These are phyloP conservation scores for Natator depressus DNA, from an alignment of 2,113 vertebrate species.

Conservation along the genomic window DNA sequence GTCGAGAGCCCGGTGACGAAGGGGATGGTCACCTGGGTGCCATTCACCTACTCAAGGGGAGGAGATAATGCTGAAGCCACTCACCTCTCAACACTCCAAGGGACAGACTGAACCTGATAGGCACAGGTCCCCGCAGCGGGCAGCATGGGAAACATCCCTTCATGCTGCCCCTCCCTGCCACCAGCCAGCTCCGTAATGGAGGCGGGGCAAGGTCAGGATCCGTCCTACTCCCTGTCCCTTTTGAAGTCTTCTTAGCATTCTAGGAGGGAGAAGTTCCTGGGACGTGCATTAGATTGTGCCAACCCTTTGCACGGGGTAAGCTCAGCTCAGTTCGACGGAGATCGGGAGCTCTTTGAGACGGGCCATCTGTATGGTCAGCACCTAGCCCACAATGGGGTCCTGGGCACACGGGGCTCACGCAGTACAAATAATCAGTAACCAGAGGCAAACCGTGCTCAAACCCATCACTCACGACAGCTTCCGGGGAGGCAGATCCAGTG, in stretches of 20 bases:
- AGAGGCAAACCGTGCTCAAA: background rate
- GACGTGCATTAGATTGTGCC: background rate
- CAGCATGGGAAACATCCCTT: background rate
- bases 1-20: slow-evolving; percentile 94
- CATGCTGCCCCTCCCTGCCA: fast-evolving
- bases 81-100: background rate
- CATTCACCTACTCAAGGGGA: slow-evolving; percentile 84
- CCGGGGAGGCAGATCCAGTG: background rate
- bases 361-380: background rate
- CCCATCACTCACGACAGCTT: background rate
- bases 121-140: background rate
- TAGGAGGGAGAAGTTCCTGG: background rate
- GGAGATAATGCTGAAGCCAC: fast-evolving
- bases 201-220: fast-evolving
- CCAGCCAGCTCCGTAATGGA: background rate
- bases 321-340: too few relatives aligned
- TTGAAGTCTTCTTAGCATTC: background rate
- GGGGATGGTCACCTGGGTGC: slow-evolving; percentile 91
- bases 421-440: background rate
- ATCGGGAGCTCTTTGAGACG: background rate
- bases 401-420: background rate
- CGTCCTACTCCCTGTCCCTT: background rate
- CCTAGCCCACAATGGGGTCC: background rate
- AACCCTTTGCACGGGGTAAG: too few relatives aligned
- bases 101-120: background rate